Percentiles rank a stretch among this genome's conserved stretches.
Conservation (phyloP, 2,888 invertebrate genomes). For the Cybosia mesomella region DNA sequence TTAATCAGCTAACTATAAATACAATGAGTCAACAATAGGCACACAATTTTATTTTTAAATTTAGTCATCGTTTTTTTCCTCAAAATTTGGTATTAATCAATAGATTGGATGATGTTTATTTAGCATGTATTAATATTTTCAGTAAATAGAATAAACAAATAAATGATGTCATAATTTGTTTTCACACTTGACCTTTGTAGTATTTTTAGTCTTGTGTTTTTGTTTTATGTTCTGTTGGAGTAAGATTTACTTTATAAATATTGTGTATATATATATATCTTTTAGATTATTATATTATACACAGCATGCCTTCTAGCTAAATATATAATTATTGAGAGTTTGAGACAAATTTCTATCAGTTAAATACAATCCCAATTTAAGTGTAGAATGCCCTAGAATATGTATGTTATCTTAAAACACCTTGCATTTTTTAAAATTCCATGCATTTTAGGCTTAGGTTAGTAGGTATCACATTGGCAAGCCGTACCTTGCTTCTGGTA, state of each 20-base stretch:
- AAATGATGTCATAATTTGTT: constrained; percentile 8
- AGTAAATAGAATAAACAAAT: constrained; percentile 9
- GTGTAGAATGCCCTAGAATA: not conserved
- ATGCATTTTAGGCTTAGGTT: not conserved
- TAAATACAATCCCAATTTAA: not conserved
- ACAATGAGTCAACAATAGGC: not conserved
- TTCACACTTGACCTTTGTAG: constrained; percentile 14
- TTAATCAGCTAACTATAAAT: not conserved
- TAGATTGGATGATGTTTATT: not conserved
- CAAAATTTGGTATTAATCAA: not conserved
- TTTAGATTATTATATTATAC: not conserved
- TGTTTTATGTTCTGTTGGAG: constrained; percentile 2
- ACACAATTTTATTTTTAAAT: not conserved
- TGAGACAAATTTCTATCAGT: too few relatives aligned
- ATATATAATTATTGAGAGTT: not conserved
- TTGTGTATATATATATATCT: not conserved
- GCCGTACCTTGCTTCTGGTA: fast-evolving
- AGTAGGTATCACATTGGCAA: not conserved
- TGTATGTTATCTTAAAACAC: not conserved
- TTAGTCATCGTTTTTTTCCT: not conserved
- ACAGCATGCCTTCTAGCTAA: not conserved
- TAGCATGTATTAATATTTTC: constrained; percentile 7
- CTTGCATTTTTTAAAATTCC: not conserved
- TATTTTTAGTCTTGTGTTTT: constrained; percentile 15
- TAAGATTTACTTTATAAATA: not conserved